Conservation (phyloP, 2,797 vertebrate species). For the Prionace glauca region DNA sequence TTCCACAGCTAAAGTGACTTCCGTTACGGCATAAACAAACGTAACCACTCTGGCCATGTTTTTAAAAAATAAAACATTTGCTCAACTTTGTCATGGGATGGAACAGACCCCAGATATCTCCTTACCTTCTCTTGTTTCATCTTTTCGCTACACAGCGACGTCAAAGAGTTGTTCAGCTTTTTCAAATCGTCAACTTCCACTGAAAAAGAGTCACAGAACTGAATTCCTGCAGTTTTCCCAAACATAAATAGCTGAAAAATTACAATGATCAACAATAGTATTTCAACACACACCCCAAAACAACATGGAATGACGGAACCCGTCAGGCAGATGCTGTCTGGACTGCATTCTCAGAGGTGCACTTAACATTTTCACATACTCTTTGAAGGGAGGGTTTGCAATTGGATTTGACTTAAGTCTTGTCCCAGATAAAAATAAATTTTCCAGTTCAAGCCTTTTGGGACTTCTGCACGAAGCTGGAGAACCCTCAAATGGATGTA, state of each 20-base stretch:
- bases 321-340: background rate
- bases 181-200: conserved; percentile 97
- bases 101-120: accelerated
- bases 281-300: background rate
- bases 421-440: background rate
- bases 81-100: background rate
- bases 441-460: too few species aligned
- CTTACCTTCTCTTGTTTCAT: conserved; percentile 97
- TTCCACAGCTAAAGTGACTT: background rate
- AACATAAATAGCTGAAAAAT: background rate
- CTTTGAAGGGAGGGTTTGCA: background rate
- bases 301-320: background rate
- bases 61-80: background rate
- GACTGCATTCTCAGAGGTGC: background rate
- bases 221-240: background rate
- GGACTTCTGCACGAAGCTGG: background rate
- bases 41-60: background rate
- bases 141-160: conserved; percentile 91
- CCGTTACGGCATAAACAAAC: background rate
- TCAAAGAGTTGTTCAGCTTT: conserved; percentile 87
- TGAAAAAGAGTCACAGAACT: conserved; percentile 48
- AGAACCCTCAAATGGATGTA: background rate
- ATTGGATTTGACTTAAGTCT: background rate
- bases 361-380: background rate
- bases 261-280: background rate